These are phyloP conservation scores for Pluvialis apricaria DNA, from an alignment of 2,113 vertebrate genomes.

Conservation along the genomic window DNA sequence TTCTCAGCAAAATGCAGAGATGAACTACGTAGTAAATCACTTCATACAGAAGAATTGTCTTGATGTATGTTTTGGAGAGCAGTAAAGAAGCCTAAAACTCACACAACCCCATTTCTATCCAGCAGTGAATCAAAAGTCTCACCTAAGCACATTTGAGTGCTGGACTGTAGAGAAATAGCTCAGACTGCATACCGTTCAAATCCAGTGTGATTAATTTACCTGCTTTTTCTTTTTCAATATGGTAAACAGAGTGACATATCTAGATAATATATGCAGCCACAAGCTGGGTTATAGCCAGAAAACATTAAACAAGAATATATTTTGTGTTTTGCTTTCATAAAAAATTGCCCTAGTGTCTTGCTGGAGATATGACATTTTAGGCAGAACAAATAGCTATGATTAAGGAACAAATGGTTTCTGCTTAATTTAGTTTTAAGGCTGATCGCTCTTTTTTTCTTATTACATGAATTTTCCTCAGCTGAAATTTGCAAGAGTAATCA, in stretches of 20 bases:
- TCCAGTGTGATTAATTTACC: not conserved
- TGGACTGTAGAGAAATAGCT: not conserved
- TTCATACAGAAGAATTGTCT: not conserved
- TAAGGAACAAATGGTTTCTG: slow-evolving; percentile 16
- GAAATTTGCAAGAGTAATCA: not conserved
- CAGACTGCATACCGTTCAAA: not conserved
- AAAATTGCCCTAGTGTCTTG: not conserved
- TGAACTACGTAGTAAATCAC: not conserved
- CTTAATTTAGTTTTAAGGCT: slow-evolving; percentile 25
- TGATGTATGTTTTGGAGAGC: not conserved
- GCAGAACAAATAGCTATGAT: not conserved
- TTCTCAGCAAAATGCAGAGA: not conserved
- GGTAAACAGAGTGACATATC: not conserved
- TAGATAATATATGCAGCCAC: not conserved
- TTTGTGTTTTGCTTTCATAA: not conserved
- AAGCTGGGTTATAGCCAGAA: not conserved
- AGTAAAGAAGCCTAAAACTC: not conserved
- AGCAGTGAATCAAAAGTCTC: slow-evolving; percentile 1
- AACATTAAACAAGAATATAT: not conserved
- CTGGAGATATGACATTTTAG: not conserved
- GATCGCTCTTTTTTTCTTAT: not conserved
- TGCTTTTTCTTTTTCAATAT: not conserved
- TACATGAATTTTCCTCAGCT: not conserved
- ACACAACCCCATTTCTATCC: not conserved
- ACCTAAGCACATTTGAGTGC: not conserved